These are phyloP conservation scores for Coboldia fuscipes DNA, from an alignment of 1,140 invertebrate genomes.

Conservation along the genomic window DNA sequence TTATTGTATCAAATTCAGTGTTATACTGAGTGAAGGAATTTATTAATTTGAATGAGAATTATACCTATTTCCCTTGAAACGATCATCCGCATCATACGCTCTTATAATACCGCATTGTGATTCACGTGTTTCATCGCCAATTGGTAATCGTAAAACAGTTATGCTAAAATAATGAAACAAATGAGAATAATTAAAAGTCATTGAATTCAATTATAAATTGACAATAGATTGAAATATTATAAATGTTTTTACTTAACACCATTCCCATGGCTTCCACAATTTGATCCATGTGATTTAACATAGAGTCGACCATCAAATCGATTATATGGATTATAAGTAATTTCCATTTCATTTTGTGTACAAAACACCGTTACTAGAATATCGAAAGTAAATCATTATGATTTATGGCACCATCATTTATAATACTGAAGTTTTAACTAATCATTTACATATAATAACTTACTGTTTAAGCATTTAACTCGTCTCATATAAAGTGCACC, in stretches of 20 bases:
- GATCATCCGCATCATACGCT: constrained; percentile 19
- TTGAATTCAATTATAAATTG: not conserved
- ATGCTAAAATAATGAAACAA: constrained; percentile 4
- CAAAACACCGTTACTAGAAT: too few relatives aligned
- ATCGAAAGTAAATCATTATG: too few relatives aligned
- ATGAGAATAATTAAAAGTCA: not conserved
- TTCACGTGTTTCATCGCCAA: constrained; percentile 16
- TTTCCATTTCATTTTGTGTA: too few relatives aligned
- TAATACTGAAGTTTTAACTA: too few relatives aligned
- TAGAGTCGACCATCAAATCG: constrained; percentile 34
- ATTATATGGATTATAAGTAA: constrained; percentile 30
- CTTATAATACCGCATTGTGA: constrained; percentile 16
- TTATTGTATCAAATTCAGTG: too few relatives aligned
- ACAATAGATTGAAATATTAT: not conserved
- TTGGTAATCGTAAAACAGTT: constrained; percentile 10
- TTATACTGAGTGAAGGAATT: too few relatives aligned
- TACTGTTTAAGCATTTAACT: too few relatives aligned
- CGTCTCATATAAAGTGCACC: too few relatives aligned
- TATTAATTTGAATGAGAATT: too few relatives aligned
- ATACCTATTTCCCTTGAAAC: too few relatives aligned
- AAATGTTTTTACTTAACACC: constrained; percentile 7
- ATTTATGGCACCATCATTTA: too few relatives aligned
- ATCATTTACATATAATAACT: too few relatives aligned
- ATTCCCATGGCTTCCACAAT: constrained; percentile 23
- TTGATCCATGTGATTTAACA: constrained; percentile 33